Conservation (phyloP, 2,888 invertebrate species). For the Xanthorhoe spadicearia region DNA sequence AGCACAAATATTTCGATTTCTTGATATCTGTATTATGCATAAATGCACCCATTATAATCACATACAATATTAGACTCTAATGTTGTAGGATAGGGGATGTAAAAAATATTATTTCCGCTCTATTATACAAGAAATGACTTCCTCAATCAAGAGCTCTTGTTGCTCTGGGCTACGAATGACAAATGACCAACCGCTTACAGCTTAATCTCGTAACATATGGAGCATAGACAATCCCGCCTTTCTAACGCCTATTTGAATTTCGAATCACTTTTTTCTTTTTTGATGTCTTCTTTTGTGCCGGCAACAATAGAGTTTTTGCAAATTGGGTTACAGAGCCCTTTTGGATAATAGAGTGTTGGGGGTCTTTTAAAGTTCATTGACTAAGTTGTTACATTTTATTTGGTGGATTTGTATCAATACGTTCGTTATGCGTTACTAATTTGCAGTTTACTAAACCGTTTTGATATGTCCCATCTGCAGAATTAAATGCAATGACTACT, state of each 20-base stretch:
- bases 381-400: constrained; percentile 69
- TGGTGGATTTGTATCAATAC: constrained; percentile 70
- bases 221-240: constrained; percentile 68
- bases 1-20: neutral
- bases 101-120: constrained; percentile 81
- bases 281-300: constrained; percentile 82
- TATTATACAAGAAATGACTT: constrained; percentile 79
- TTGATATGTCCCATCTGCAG: neutral
- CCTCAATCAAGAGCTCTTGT: constrained; percentile 77
- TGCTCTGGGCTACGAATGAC: constrained; percentile 67
- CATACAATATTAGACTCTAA: constrained; percentile 62
- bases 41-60: constrained; percentile 60
- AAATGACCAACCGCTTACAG: constrained; percentile 77
- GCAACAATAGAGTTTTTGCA: constrained; percentile 79
- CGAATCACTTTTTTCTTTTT: constrained; percentile 63
- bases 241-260: constrained; percentile 68
- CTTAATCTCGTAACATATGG: constrained; percentile 81
- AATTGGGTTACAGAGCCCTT: constrained; percentile 70
- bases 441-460: constrained; percentile 5
- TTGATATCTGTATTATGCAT: constrained; percentile 36
- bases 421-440: constrained; percentile 54
- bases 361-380: constrained; percentile 72
- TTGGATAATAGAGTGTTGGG: constrained; percentile 67
- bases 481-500: neutral
- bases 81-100: constrained; percentile 65